These are phyloP conservation scores for Troilus luridus DNA, from an alignment of 2,888 invertebrate genomes.

Conservation along the genomic window DNA sequence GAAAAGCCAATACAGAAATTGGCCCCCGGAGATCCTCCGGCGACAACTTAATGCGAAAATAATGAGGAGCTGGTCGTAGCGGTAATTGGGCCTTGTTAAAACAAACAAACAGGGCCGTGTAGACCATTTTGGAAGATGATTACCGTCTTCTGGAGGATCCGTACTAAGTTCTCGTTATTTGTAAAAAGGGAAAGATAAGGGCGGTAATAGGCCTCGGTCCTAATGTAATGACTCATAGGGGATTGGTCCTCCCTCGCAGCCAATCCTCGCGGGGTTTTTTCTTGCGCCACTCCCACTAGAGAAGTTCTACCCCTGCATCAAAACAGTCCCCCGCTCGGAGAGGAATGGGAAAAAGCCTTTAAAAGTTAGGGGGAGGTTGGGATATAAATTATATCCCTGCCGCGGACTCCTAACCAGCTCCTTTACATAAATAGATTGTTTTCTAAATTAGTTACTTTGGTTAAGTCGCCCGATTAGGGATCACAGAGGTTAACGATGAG, in stretches of 20 bases:
- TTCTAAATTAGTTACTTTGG: slow-evolving; percentile 1
- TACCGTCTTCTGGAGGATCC: not conserved
- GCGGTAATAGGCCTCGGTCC: slow-evolving; percentile 34
- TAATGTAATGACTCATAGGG: slow-evolving; percentile 59
- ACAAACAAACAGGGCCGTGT: slow-evolving; percentile 27
- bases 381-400: slow-evolving; percentile 40
- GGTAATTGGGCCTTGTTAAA: slow-evolving; percentile 47
- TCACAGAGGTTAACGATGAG: not conserved
- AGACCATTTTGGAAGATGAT: not conserved
- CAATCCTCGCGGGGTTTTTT: not conserved
- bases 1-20: not conserved
- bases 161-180: not conserved
- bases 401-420: not conserved
- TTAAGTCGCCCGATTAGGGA: slow-evolving; percentile 13
- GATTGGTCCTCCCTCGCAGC: slow-evolving; percentile 31
- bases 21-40: not conserved
- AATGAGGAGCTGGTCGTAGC: slow-evolving; percentile 36
- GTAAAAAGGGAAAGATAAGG: slow-evolving; percentile 30
- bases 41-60: slow-evolving; percentile 45
- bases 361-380: not conserved
- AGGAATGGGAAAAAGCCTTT: not conserved
- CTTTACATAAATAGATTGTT: slow-evolving; percentile 45
- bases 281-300: not conserved
- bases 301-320: slow-evolving; percentile 9
- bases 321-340: not conserved